A percentile compares a stretch with the other conserved stretches of the same genome.
These are phyloP conservation scores for Neodiprion fabricii DNA, from an alignment of 1,140 invertebrate species.

Conservation along the genomic window DNA sequence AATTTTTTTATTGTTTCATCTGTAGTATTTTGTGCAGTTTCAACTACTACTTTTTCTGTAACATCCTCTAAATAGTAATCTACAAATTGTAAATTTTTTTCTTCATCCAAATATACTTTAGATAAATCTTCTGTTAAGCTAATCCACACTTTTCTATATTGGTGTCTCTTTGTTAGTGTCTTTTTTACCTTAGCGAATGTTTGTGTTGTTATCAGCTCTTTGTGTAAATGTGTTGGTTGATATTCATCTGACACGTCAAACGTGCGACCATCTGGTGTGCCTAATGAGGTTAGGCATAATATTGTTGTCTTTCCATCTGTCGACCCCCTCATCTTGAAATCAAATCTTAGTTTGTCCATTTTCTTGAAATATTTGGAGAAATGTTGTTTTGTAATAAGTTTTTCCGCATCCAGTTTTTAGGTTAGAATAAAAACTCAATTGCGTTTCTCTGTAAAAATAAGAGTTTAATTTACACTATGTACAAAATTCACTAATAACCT, in stretches of 20 bases:
- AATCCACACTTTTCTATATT: background rate
- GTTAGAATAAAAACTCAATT: too few relatives aligned
- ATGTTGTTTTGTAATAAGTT: too few relatives aligned
- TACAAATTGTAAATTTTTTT: constrained; percentile 26
- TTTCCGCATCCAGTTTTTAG: too few relatives aligned
- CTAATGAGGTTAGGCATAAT: too few relatives aligned
- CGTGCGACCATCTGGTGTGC: background rate
- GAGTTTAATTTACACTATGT: too few relatives aligned
- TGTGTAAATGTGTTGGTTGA: background rate
- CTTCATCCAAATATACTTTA: constrained; percentile 22
- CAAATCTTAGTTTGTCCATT: too few relatives aligned
- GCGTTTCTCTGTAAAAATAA: too few relatives aligned
- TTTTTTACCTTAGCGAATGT: background rate
- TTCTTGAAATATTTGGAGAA: too few relatives aligned
- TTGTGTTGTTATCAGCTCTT: background rate
- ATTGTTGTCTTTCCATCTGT: too few relatives aligned
- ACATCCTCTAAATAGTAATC: constrained; percentile 28
- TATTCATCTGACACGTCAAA: background rate
- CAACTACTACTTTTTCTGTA: background rate
- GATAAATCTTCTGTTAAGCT: background rate
- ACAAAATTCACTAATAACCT: too few relatives aligned
- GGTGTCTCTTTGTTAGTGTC: background rate
- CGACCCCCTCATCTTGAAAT: too few relatives aligned
- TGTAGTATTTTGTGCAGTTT: background rate
- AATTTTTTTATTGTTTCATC: constrained; percentile 13